These are phyloP conservation scores for Halichondria panicea DNA, from an alignment of 37 sponge, comb jelly and placozoan species.

Conservation along the genomic window DNA sequence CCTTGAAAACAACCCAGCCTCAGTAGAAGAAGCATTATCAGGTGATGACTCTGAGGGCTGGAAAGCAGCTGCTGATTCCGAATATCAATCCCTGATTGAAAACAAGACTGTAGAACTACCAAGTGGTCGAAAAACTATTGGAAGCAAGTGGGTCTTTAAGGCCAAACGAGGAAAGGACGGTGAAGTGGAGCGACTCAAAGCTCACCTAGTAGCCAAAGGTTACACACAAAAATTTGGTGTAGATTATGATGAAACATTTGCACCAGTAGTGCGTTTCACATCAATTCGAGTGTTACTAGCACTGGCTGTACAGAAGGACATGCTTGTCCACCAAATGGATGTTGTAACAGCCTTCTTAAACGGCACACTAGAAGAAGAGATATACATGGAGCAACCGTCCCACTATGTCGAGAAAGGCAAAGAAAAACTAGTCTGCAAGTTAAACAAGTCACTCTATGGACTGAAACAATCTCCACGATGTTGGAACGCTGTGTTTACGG, in stretches of 20 bases:
- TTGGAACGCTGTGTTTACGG: conserved; percentile 27
- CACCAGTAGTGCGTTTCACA: conserved; percentile 34
- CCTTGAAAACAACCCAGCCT: neutral
- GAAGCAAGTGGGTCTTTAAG: conserved; percentile 41
- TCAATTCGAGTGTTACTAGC: conserved; percentile 47
- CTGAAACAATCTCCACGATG: conserved; percentile 52
- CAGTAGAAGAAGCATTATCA: conserved; percentile 13
- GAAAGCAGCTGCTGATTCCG: conserved; percentile 15
- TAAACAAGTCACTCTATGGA: conserved; percentile 49
- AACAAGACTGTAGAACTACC: conserved; percentile 19
- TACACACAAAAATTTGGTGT: conserved; percentile 23
- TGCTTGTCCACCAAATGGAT: conserved; percentile 54
- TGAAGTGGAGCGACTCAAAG: conserved; percentile 32
- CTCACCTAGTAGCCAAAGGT: conserved; percentile 34
- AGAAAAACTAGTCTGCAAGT: conserved; percentile 40
- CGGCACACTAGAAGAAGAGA: conserved; percentile 33
- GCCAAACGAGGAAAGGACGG: conserved; percentile 28
- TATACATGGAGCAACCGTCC: conserved; percentile 44
- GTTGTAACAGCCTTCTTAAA: conserved; percentile 54
- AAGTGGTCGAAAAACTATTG: conserved; percentile 27
- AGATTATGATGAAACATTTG: conserved; percentile 43
- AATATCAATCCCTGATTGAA: conserved; percentile 22
- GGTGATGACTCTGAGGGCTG: neutral
- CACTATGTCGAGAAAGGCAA: conserved; percentile 30
- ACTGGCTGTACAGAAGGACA: conserved; percentile 40